Conservation (phyloP, 1,140 invertebrate species). For the Rhagoletis pomonella region DNA sequence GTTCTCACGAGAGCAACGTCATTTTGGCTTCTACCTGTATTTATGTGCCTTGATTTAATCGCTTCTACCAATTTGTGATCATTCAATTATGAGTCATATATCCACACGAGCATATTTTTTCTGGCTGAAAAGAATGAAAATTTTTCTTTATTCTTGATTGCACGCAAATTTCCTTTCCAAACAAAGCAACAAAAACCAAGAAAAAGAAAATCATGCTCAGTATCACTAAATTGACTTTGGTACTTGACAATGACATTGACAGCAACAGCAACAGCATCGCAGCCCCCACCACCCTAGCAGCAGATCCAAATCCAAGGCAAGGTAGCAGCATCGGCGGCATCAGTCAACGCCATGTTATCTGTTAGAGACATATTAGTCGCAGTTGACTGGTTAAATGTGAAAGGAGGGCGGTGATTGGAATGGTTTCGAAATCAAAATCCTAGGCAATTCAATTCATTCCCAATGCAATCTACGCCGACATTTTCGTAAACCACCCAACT, state of each 20-base stretch:
- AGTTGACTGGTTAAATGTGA: slow-evolving; percentile 44
- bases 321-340: not conserved
- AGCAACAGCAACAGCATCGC: not conserved
- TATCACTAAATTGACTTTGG: not conserved
- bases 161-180: slow-evolving; percentile 13
- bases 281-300: not conserved
- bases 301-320: not conserved
- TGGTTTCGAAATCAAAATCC: not conserved
- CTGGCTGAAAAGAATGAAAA: not conserved
- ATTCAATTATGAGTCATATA: slow-evolving; percentile 1
- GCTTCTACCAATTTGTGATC: not conserved
- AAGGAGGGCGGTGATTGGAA: not conserved
- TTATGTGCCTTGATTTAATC: not conserved
- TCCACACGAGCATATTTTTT: too few species aligned
- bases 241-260: not conserved
- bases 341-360: slow-evolving; percentile 40
- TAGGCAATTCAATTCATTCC: slow-evolving; percentile 16
- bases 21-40: too few species aligned
- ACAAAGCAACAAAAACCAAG: not conserved
- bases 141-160: slow-evolving; percentile 16
- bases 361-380: slow-evolving; percentile 45
- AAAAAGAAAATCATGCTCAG: not conserved
- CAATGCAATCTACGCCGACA: not conserved
- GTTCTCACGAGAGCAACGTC: not conserved
- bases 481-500: not conserved